These are phyloP conservation scores for Charadrius vociferus DNA, from an alignment of 2,113 vertebrate species.

Conservation along the genomic window DNA sequence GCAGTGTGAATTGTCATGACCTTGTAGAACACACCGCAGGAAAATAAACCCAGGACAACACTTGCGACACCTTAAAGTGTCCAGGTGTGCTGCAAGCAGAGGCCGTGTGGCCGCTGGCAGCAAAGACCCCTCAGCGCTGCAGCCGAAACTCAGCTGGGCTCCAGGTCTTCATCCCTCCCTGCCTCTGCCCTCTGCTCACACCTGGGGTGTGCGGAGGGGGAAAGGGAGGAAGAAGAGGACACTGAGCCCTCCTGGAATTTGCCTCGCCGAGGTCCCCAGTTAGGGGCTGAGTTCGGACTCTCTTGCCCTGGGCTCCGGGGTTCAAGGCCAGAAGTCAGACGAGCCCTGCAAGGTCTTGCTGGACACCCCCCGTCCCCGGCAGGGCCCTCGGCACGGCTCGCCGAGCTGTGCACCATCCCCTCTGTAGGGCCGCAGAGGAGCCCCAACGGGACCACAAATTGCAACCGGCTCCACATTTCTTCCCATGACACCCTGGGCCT, in stretches of 20 bases:
- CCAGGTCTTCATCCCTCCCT: not conserved
- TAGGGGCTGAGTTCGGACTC: not conserved
- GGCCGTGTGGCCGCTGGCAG: not conserved
- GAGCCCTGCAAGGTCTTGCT: too few relatives aligned
- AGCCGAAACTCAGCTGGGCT: not conserved
- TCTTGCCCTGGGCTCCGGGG: not conserved
- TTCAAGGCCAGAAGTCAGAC: not conserved
- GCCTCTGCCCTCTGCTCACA: not conserved
- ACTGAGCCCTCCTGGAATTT: rapidly evolving
- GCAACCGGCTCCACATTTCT: rapidly evolving
- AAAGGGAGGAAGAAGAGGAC: not conserved
- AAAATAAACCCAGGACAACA: not conserved
- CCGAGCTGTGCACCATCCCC: rapidly evolving
- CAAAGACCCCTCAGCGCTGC: not conserved
- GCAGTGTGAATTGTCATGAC: not conserved
- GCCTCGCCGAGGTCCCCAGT: rapidly evolving
- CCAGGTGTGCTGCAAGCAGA: not conserved
- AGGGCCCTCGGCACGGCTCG: rapidly evolving
- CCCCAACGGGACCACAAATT: rapidly evolving
- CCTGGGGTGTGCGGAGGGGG: not conserved
- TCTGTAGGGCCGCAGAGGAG: rapidly evolving
- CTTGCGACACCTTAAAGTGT: not conserved
- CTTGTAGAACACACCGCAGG: not conserved
- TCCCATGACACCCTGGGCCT: rapidly evolving
- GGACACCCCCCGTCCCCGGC: rapidly evolving